These are phyloP conservation scores for Prorops nasuta DNA, from an alignment of 1,140 invertebrate genomes.

Conservation along the genomic window DNA sequence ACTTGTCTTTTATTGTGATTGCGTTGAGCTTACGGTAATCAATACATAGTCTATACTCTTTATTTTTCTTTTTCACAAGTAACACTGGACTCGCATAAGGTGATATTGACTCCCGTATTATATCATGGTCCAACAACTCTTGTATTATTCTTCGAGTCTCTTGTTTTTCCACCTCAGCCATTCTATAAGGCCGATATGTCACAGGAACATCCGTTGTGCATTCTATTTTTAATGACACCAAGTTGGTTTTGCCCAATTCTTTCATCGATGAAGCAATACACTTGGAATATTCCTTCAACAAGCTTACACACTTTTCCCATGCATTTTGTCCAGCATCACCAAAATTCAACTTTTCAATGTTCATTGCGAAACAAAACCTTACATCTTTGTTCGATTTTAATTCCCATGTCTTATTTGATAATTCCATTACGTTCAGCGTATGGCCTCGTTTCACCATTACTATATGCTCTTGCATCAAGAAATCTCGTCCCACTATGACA, in stretches of 20 bases:
- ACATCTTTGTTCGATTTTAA: no score
- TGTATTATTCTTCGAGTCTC: neutral
- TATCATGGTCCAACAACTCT: neutral
- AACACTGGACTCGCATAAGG: neutral
- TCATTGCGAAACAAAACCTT: no score
- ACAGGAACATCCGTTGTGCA: neutral
- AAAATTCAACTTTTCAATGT: no score
- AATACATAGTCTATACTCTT: neutral
- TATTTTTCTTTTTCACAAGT: neutral
- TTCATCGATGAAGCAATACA: neutral
- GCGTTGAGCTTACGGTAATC: conserved; percentile 38
- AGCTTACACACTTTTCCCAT: no score
- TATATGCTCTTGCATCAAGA: no score
- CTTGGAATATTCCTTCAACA: neutral
- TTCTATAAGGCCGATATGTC: neutral
- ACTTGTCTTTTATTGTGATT: conserved; percentile 21
- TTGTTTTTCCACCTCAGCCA: neutral
- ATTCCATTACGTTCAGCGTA: no score
- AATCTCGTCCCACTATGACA: no score
- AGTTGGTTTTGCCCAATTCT: neutral
- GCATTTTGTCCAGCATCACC: no score
- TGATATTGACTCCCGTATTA: neutral
- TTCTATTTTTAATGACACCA: neutral
- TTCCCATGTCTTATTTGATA: no score
- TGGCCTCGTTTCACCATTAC: no score